Evolutionary conservation across 2,797 vertebrate genomes (phyloP), one percentile per base, ranked within the genome.

Genomic region (Gymnodraco acuticeps): DNA sequence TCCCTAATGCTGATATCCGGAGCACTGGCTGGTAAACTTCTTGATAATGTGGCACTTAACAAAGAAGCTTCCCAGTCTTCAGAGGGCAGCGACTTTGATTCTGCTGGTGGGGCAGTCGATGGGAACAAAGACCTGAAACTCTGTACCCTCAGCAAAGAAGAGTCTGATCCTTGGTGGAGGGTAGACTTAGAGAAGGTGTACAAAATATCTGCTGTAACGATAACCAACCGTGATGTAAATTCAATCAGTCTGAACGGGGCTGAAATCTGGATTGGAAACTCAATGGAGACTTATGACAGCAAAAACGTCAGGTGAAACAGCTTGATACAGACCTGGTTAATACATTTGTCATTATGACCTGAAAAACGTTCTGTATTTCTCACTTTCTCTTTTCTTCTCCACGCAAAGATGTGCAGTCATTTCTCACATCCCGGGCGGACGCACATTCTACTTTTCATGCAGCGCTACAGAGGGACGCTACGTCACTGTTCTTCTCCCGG

Each of bases 111-210:
- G 10, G 81, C 73, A 19, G 64, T 79, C 8, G 73, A 83, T 19
- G 73, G 64, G 6, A 33, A 47, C 23, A 68, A 15, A 61, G 11
- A 58, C 0, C 0, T 17, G 1, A 11, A 0, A 0, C 50, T 38
- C 23, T 78, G 81, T 42, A 51, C 14, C 48, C 7, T 3, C 10
- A 78, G 76, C 19, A 0, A 11, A 0, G 0, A 2, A 9, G 27
- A 83, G 42, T 54, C 73, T 0, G 20, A 62, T 52, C 81, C 81
- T 62, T 83, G 77, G 81, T 83, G 77, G 77, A 80, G 67, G 41
- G 67, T 76, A 1, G 78, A 80, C 38, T 48, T 80, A 46, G 5
- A 20, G 20, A 15, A 47, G 5, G 41, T 46, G 19, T 53, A 68
- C 46, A 52, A 12, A 5, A 60, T 76, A 1, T 1, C 3, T 4